Evolutionary conservation across 2,797 vertebrate species (phyloP).

Genomic region (Anas capensis): DNA sequence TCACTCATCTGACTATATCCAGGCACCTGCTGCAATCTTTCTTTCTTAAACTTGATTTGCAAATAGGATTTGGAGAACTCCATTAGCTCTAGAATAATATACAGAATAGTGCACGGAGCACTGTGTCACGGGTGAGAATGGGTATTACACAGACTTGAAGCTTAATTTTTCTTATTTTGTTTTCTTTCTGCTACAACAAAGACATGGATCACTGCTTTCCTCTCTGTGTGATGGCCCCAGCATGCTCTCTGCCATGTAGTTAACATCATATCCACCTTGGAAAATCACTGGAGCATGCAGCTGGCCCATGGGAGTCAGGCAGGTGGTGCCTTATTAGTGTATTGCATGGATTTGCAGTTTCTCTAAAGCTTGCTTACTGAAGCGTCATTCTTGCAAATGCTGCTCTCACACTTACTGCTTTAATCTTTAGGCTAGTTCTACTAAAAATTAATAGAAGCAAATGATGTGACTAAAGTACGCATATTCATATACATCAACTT

Average conservation of each 20-base stretch:
- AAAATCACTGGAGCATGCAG: background rate
- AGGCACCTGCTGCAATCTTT: background rate
- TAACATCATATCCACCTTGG: slow-evolving; percentile 23
- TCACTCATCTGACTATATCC: background rate
- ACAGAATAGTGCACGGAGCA: background rate
- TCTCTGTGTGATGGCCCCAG: background rate
- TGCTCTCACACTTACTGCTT: background rate
- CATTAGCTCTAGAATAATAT: background rate
- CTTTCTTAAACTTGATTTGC: slow-evolving; percentile 16
- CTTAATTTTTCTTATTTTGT: slow-evolving; percentile 18
- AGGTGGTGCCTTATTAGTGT: background rate
- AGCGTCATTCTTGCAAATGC: background rate
- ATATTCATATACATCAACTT: background rate
- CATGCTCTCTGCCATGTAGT: slow-evolving; percentile 13
- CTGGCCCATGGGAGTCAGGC: background rate
- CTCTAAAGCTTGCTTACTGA: background rate
- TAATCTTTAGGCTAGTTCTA: background rate
- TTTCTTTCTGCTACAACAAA: background rate
- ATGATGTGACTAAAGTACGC: background rate
- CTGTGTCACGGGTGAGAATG: background rate
- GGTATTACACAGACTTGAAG: background rate
- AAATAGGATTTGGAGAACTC: slow-evolving; percentile 9
- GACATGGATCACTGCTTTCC: background rate
- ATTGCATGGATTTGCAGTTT: background rate
- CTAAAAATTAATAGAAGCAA: background rate